Conservation (phyloP, 2,113 vertebrate genomes). For the Malurus elegans region DNA sequence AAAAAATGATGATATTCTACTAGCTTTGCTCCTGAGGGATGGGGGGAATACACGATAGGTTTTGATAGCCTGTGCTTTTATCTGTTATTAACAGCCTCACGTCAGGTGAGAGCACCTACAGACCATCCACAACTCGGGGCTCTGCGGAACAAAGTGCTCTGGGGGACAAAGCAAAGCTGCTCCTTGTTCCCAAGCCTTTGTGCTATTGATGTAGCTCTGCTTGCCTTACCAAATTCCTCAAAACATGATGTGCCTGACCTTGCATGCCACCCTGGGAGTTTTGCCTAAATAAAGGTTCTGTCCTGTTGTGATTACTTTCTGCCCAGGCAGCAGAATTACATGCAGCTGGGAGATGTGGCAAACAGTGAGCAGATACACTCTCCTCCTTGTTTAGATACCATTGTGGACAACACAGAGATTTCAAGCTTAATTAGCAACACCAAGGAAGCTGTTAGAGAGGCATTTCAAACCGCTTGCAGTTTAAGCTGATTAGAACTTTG, state of each 20-base stretch:
- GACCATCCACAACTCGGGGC: neutral
- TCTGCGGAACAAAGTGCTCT: neutral
- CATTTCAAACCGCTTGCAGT: constrained; percentile 12
- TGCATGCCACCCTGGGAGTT: neutral
- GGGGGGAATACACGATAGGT: rapidly evolving
- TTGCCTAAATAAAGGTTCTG: constrained; percentile 20
- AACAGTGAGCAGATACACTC: neutral
- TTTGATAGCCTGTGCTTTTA: neutral
- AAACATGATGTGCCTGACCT: neutral
- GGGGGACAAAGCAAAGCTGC: neutral
- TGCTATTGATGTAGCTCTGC: neutral
- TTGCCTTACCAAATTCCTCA: neutral
- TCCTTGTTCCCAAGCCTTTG: neutral
- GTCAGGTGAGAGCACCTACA: neutral
- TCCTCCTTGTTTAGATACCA: constrained; percentile 49
- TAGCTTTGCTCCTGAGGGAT: neutral
- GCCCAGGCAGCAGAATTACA: constrained; percentile 14
- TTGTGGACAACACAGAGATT: constrained; percentile 38
- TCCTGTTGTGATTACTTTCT: neutral
- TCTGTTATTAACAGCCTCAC: neutral
- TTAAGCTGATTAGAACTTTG: constrained; percentile 59
- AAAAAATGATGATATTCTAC: neutral
- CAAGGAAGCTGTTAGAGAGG: constrained; percentile 7
- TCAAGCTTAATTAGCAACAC: constrained; percentile 30
- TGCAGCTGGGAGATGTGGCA: constrained; percentile 39